Base-by-base conservation (phyloP, 2,797 vertebrate species). In the Parauchenoglanis ngamensis region DNA sequence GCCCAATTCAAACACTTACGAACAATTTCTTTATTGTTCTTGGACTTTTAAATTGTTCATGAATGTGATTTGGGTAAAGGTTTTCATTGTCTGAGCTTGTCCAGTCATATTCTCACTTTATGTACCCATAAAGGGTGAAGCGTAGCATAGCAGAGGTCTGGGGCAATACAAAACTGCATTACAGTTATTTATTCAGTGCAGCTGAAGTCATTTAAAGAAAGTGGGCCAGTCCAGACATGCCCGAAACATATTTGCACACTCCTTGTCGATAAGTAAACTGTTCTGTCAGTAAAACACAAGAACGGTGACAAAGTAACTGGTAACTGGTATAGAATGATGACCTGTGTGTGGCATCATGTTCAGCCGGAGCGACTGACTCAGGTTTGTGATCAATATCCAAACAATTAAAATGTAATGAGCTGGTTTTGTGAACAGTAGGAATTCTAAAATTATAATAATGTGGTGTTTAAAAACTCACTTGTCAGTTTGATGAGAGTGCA, bases 141-240 rank as follows among this genome's bases (percentile, higher is more conserved):
- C 61, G 57, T 61, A 86, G 49, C 19, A 28, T 57, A 46, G 80
- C 54, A 88, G 44, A 84, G 19, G 81, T 82, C 52, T 70, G n/a
- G 35, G 15, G 67, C 6, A 25, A 49, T 87, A 82, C 83, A 86
- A 82, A 81, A 44, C 85, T 59, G 35, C 46, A 87, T 75, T 87
- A 65, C 65, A 8, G 84, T 82, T 90, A 88, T 87, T 86, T 88
- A 88, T 84, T 89, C 40, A 88, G 44, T 87, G 81, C 59, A 87
- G 87, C 72, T 49, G 7, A 88, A 84, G 86, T 61, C 81, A 86
- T 86, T 79, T 84, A 72, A 73, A 79, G 81, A 92, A 87, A 89
- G 77, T 73, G 82, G 89, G 87, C 93, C 21, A 88, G 94, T 93
- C 91, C 85, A 88, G 90, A 87, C 93, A 68, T 93, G 94, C 88